phyloP scores from a whole-genome alignment of 2,797 vertebrate genomes.

The Cottoperca gobio region DNA sequence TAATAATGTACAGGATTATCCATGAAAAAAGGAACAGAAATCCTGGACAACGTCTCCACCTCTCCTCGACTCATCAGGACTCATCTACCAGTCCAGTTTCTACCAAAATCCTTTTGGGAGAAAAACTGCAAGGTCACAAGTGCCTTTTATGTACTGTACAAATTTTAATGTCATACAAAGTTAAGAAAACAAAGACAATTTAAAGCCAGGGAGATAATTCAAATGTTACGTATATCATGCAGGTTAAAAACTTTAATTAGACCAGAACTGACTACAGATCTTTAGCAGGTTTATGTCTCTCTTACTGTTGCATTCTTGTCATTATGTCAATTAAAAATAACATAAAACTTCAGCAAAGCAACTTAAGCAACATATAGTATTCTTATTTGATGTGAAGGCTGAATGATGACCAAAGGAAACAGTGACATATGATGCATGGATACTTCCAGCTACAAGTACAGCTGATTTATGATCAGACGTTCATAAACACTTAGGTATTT shows the following conservation, averaged over 20 bases:
- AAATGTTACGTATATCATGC: no score
- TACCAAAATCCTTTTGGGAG: conserved; percentile 2
- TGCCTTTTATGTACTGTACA: not conserved
- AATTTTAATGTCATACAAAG: not conserved
- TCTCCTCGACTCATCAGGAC: not conserved
- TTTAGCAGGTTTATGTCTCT: not conserved
- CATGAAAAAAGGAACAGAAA: not conserved
- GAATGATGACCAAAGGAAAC: not conserved
- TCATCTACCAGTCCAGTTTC: conserved; percentile 7
- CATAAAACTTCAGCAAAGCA: not conserved
- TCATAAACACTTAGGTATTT: not conserved
- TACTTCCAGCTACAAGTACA: not conserved
- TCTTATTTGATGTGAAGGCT: not conserved
- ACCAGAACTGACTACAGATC: not conserved
- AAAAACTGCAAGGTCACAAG: not conserved
- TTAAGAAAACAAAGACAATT: not conserved
- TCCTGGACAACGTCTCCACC: not conserved
- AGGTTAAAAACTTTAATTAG: no score
- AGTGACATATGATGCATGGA: not conserved
- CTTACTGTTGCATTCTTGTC: no score
- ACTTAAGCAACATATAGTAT: no score
- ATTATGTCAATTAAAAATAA: no score
- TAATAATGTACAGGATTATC: not conserved
- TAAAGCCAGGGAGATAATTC: no score
- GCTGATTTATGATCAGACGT: not conserved